Conservation (phyloP, 2,888 invertebrate species). For the Tineola bisselliella region DNA sequence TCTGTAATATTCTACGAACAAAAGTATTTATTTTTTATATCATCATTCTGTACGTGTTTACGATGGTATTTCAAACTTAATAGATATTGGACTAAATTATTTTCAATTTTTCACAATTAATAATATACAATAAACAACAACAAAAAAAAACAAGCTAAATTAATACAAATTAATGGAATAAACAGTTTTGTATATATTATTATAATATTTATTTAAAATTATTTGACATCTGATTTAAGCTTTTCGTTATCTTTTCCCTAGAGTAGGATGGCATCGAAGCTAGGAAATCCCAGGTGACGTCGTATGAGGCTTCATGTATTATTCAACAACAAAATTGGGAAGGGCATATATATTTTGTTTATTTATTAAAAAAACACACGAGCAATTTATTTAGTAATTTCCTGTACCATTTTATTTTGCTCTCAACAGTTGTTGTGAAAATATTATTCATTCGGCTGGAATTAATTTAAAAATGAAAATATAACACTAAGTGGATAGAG, state of each 20-base stretch:
- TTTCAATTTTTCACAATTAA: too few species aligned
- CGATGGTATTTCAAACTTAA: too few species aligned
- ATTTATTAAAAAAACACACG: conserved; percentile 37
- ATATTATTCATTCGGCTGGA: neutral
- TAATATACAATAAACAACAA: too few species aligned
- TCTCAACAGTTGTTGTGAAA: neutral
- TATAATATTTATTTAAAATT: conserved; percentile 23
- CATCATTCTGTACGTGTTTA: too few species aligned
- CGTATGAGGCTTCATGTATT: conserved; percentile 58
- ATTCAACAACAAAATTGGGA: conserved; percentile 64
- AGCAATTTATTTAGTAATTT: neutral
- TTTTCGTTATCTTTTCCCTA: conserved; percentile 33
- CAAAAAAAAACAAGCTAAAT: neutral
- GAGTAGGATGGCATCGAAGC: conserved; percentile 24
- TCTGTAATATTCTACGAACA: too few species aligned
- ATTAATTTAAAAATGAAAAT: too few species aligned
- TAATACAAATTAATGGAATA: too few species aligned
- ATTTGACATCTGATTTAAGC: conserved; percentile 42
- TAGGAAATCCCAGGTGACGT: conserved; percentile 23
- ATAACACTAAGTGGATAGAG: too few species aligned
- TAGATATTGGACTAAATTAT: too few species aligned
- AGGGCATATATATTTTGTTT: conserved; percentile 49
- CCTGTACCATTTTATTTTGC: neutral
- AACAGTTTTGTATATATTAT: neutral
- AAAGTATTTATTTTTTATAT: too few species aligned